These are phyloP conservation scores for Oscheius sp. DNA, from an alignment of 2,888 invertebrate species.

Conservation along the genomic window DNA sequence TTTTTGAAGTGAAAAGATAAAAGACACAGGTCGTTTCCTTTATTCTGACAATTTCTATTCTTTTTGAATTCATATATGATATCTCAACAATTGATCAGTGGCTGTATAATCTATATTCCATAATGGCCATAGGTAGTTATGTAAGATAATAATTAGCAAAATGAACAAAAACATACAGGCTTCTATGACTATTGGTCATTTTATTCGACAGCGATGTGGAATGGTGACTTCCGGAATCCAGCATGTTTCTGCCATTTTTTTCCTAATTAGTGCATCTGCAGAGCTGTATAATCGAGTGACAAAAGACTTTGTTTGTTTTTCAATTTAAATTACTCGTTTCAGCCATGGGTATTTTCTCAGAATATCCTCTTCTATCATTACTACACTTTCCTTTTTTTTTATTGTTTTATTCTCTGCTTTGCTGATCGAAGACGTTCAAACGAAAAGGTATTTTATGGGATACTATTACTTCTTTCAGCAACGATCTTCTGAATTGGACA, in stretches of 20 bases:
- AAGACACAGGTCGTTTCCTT: no score
- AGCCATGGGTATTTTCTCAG: no score
- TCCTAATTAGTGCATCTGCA: conserved; percentile 78
- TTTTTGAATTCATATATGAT: not conserved
- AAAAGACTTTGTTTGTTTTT: not conserved
- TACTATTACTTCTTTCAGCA: conserved; percentile 25
- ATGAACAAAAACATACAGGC: conserved; percentile 38
- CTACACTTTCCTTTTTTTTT: conserved; percentile 46
- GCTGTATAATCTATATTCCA: not conserved
- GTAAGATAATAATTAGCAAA: not conserved
- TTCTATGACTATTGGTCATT: conserved; percentile 74
- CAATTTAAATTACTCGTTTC: no score
- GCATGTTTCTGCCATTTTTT: conserved; percentile 87
- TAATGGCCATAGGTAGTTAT: not conserved
- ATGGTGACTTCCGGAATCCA: conserved; percentile 87
- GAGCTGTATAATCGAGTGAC: conserved; percentile 60
- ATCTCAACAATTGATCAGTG: not conserved
- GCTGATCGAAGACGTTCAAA: conserved; percentile 54
- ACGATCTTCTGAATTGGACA: conserved; percentile 53
- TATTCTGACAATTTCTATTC: not conserved
- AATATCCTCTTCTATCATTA: conserved; percentile 47
- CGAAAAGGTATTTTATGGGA: conserved; percentile 32
- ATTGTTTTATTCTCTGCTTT: conserved; percentile 53
- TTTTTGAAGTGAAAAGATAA: no score
- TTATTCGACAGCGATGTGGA: conserved; percentile 85